phyloP scores from a whole-genome alignment of 2,797 vertebrate genomes.

The Melanotaenia pygmaea region DNA sequence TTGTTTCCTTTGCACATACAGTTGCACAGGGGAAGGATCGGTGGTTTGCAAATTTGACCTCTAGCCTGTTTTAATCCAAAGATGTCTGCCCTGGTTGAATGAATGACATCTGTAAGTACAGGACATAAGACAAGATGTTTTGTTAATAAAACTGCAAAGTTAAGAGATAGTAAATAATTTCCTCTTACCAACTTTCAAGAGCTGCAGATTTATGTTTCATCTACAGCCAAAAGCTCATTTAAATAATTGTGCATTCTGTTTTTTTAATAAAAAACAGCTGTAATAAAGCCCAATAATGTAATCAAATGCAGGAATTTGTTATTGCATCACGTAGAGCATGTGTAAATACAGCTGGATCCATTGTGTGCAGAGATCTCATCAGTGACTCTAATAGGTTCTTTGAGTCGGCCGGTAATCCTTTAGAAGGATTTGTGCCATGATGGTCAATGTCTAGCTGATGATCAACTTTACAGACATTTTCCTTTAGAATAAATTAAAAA shows the following conservation, averaged over 20 bases:
- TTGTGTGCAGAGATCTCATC: background rate
- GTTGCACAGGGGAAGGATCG: background rate
- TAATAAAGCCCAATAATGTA: background rate
- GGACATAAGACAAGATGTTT: background rate
- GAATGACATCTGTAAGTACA: background rate
- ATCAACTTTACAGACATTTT: background rate
- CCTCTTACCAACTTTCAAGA: background rate
- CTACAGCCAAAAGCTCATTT: background rate
- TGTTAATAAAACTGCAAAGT: background rate
- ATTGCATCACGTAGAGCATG: background rate
- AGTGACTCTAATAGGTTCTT: background rate
- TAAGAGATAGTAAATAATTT: background rate
- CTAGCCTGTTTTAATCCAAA: background rate
- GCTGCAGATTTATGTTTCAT: background rate
- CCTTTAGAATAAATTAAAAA: background rate
- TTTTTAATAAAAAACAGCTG: background rate
- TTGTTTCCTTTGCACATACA: slow-evolving; percentile 10
- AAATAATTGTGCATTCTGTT: background rate
- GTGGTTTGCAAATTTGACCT: background rate
- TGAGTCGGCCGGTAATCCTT: background rate
- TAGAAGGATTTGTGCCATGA: background rate
- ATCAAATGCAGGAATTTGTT: background rate
- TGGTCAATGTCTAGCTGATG: too few relatives aligned
- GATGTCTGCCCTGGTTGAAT: background rate
- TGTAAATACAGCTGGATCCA: background rate